Base-by-base conservation (phyloP, 1,140 invertebrate genomes). In the Temnothorax longispinosus region DNA sequence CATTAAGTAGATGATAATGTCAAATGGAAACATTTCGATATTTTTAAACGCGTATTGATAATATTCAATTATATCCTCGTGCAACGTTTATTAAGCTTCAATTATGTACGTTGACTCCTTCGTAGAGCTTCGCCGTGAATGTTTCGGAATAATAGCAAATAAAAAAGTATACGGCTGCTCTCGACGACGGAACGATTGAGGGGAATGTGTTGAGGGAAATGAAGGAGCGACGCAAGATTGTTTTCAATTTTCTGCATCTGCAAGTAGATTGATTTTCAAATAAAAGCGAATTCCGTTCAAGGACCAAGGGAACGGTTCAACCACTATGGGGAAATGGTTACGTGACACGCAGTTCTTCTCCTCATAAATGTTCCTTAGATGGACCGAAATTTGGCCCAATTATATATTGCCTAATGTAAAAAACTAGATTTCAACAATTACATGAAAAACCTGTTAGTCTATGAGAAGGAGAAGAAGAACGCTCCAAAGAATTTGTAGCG, bases 171-270 rank as follows among this genome's bases (percentile, higher is more conserved):
- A 27, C 1, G 75, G 15, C 32, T 52, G 32, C 8, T 5, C 32
- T 76, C 32, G n/a, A 27, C n/a, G 60, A 54, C 15, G 7, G 7
- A 35, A 56, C 38, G 54, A 60, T 62, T 2, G 18, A 38, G 7
- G 27, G 8, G 27, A 58, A 58, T 75, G 27, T 35, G 13, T 60
- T 38, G 21, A 15, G 56, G 56, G n/a, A 69, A 69, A 84, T 21
- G 44, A 60, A 84, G 21, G 32, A 10, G 32, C 54, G 54, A 62
- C 32, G 41, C 7, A 15, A 13, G n/a, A 27, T 47, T 1, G 47
- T 35, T 85, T 44, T 65, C 74, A 54, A 56, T 85, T 65, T 85
- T 78, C 47, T 35, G 6, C 50, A 85, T 85, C 18, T 65, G 50
- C 47, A 52, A 54, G 35, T 65, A 65, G n/a, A 85, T 85, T 44